phyloP scores from a whole-genome alignment of 2,888 invertebrate genomes.

The Dryocosmus kuriphilus region DNA sequence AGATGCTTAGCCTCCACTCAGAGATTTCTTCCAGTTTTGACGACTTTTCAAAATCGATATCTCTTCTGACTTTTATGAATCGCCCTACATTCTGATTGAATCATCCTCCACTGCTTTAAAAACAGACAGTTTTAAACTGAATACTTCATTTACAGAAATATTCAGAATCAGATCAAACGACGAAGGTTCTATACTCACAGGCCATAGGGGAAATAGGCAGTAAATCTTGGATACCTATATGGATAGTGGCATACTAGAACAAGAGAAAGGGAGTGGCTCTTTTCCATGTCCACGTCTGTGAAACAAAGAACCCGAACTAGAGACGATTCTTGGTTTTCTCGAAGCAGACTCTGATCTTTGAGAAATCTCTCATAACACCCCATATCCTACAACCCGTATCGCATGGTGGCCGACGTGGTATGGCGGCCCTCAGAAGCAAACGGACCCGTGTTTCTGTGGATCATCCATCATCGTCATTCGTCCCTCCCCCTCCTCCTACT shows the following conservation, averaged over 20 bases:
- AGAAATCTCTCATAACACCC: constrained; percentile 55
- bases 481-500: constrained; percentile 63
- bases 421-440: constrained; percentile 75
- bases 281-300: constrained; percentile 22
- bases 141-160: background rate
- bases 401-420: constrained; percentile 58
- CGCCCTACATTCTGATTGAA: too few species aligned
- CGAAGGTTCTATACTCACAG: background rate
- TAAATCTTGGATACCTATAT: constrained; percentile 7
- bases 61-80: too few species aligned
- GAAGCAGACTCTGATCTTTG: constrained; percentile 55
- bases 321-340: constrained; percentile 47
- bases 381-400: constrained; percentile 43
- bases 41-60: too few species aligned
- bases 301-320: constrained; percentile 28
- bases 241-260: constrained; percentile 27
- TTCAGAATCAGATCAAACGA: background rate
- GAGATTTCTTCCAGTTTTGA: too few species aligned
- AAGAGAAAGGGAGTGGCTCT: constrained; percentile 36
- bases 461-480: constrained; percentile 77
- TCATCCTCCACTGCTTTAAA: too few species aligned
- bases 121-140: too few species aligned
- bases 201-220: background rate
- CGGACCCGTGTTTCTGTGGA: constrained; percentile 74
- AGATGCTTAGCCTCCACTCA: too few species aligned